phyloP scores from a whole-genome alignment of 2,888 invertebrate genomes.

The Folsomia manolachei region DNA sequence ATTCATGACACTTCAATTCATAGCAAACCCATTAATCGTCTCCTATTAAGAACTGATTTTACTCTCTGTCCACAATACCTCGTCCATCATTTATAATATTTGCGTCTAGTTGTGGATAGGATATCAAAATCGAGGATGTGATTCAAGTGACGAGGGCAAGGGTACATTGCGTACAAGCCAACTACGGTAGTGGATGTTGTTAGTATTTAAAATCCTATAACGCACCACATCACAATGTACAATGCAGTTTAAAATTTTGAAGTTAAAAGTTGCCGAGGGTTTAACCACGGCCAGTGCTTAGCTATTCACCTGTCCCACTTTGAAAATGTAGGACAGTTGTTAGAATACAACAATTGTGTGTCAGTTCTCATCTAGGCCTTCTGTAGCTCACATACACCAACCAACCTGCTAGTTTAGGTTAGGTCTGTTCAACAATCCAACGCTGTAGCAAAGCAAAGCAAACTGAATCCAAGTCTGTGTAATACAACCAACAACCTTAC shows the following conservation, averaged over 20 bases:
- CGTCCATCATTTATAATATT: too few species aligned
- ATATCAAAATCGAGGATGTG: too few species aligned
- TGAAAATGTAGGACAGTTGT: constrained; percentile 48
- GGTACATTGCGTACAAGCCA: constrained; percentile 30
- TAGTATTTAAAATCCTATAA: neutral
- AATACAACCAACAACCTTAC: too few species aligned
- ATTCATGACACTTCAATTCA: too few species aligned
- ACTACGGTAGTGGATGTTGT: too few species aligned
- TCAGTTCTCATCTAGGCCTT: constrained; percentile 51
- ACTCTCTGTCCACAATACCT: too few species aligned
- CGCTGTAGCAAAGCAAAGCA: constrained; percentile 1
- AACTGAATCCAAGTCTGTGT: constrained; percentile 16
- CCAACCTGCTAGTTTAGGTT: too few species aligned
- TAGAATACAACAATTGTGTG: constrained; percentile 49
- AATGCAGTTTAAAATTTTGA: constrained; percentile 2
- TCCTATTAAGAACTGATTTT: too few species aligned
- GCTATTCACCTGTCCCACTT: constrained; percentile 49
- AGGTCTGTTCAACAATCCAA: constrained; percentile 7
- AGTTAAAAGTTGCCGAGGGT: constrained; percentile 40
- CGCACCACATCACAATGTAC: too few species aligned
- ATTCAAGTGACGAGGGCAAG: constrained; percentile 31
- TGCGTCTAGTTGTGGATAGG: too few species aligned
- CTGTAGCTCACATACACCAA: constrained; percentile 41
- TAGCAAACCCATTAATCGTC: too few species aligned
- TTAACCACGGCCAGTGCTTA: constrained; percentile 34